These are phyloP conservation scores for Arremon aurantiirostris DNA, from an alignment of 2,797 vertebrate species.

Conservation along the genomic window DNA sequence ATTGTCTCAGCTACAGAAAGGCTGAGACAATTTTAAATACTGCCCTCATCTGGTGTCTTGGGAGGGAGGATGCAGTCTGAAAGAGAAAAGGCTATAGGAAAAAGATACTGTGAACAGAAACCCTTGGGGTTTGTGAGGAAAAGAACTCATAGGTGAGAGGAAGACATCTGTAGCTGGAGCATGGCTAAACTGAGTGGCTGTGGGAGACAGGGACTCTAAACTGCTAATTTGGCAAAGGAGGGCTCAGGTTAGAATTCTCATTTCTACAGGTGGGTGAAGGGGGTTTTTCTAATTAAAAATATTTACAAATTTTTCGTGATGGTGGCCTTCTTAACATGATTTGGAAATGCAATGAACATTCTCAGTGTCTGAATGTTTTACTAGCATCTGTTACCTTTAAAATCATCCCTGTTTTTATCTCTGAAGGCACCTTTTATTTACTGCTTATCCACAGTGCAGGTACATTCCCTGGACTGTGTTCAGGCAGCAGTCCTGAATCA, in stretches of 20 bases:
- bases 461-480: fast-evolving
- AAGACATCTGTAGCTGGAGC: background rate
- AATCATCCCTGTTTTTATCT: background rate
- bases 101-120: background rate
- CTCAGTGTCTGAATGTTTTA: background rate
- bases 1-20: background rate
- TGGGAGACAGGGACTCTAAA: background rate
- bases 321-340: background rate
- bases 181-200: background rate
- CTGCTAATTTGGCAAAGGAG: background rate
- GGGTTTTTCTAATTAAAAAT: background rate
- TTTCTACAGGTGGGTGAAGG: background rate
- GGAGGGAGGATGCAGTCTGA: background rate
- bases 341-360: background rate
- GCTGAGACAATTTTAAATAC: too few species aligned
- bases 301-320: background rate
- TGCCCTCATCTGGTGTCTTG: too few species aligned
- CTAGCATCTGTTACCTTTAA: background rate
- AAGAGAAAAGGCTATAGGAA: background rate
- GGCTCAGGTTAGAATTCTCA: background rate
- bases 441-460: background rate
- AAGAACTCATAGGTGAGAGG: background rate
- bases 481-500: background rate
- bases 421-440: background rate
- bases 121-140: background rate